Evolutionary conservation across 2,888 invertebrate genomes (phyloP), one percentile per base, ranked within the genome.

Genomic region (Mechanitis messenoides): DNA sequence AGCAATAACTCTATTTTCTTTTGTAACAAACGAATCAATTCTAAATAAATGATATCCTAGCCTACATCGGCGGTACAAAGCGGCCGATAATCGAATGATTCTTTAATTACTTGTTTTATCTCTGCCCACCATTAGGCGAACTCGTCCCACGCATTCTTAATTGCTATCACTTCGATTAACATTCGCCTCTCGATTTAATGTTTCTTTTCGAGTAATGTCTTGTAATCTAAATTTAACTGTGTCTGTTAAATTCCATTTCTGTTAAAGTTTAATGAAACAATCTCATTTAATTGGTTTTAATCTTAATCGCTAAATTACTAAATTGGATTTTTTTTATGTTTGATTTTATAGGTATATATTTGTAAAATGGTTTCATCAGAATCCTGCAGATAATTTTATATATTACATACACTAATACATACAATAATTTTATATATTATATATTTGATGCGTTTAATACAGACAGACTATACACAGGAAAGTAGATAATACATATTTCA

Each of bases 31-130:
- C 53, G 12, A 45, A 58, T 12, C 50, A n/a, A 33, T 31, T 42
- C 6, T 42, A 11, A 45, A 31, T 33, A 31, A 35, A 42, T 35
- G 35, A 28, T 55, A 75, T 76, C 76, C 68, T 59, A 61, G 67
- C 45, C 72, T 74, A 76, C 59, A 65, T 69, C 71, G 75, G 66
- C 65, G 65, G 62, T 72, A 79, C 80, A 83, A 84, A 82, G 81
- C 73, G 71, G 66, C 71, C 72, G 68, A 75, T 83, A 84, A 85
- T 85, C 83, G 80, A 81, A 83, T 83, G 85, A 84, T 82, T 84
- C 80, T 80, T 85, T 86, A 86, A 86, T 86, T 85, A 84, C 81
- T 71, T 65, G 73, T 74, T 80, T 82, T 85, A 84, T 83, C 84
- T 79, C 72, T 64, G 70, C 63, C 67, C 66, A 71, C 79, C 85